Evolutionary conservation across 2,888 invertebrate genomes (phyloP).

Genomic region (Chamaedrilus cognettii): DNA sequence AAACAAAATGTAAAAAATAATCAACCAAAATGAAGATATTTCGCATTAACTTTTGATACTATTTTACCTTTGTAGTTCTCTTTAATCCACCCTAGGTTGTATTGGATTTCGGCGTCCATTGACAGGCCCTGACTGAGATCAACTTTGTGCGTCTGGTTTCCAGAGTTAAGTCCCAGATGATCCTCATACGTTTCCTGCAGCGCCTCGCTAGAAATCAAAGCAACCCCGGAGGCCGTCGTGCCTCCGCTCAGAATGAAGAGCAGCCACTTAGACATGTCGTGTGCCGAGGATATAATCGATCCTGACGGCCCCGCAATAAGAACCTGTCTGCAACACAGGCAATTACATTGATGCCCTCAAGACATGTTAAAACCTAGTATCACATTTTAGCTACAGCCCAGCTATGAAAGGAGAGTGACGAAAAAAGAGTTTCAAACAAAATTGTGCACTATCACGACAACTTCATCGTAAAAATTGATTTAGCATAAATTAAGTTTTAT

Average conservation of each 20-base stretch:
- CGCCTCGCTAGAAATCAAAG: conserved; percentile 23
- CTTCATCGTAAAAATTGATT: too few species aligned
- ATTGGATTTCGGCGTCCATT: conserved; percentile 34
- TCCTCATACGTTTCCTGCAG: conserved; percentile 20
- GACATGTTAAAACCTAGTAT: background rate
- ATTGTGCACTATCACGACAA: too few species aligned
- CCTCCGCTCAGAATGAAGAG: conserved; percentile 41
- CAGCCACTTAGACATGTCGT: conserved; percentile 50
- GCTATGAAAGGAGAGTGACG: background rate
- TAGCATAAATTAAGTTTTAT: too few species aligned
- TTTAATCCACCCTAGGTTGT: conserved; percentile 46
- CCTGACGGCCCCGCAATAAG: conserved; percentile 43
- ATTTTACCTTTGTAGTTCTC: conserved; percentile 44
- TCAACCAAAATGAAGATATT: too few species aligned
- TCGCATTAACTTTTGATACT: background rate
- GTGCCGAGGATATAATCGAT: conserved; percentile 44
- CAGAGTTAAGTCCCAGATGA: background rate
- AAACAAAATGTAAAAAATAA: too few species aligned
- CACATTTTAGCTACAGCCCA: background rate
- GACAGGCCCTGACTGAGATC: conserved; percentile 32
- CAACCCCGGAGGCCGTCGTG: conserved; percentile 8
- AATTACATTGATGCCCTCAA: too few species aligned
- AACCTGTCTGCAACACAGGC: conserved; percentile 26
- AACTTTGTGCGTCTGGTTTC: background rate
- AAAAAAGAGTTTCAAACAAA: background rate